Percentiles rank a stretch among this genome's conserved stretches.
phyloP scores from a whole-genome alignment of 2,797 vertebrate genomes.

The Fundulus diaphanus region DNA sequence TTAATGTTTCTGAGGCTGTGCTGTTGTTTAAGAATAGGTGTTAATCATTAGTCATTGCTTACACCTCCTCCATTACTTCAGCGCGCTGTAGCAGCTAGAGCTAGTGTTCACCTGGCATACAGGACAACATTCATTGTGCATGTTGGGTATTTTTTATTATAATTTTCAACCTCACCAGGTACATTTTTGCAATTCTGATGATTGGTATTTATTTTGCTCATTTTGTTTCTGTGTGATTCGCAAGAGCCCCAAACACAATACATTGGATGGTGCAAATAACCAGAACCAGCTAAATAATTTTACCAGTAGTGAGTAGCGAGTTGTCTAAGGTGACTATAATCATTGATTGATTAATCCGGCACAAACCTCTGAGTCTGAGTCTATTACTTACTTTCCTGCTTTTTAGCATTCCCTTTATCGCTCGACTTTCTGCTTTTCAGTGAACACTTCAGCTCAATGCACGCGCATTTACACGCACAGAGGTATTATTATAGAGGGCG shows the following conservation, averaged over 20 bases:
- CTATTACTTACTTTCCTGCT: conserved; percentile 17
- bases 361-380: conserved; percentile 11
- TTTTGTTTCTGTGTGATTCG: conserved; percentile 11
- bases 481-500: conserved; percentile 71
- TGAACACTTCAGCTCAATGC: conserved; percentile 40
- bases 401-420: conserved; percentile 43
- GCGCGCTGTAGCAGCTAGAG: not conserved
- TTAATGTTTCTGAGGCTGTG: conserved; percentile 60
- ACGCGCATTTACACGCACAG: conserved; percentile 21
- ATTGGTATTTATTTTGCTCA: not conserved
- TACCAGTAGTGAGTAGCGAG: not conserved
- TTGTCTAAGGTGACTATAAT: conserved; percentile 15
- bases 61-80: conserved; percentile 10
- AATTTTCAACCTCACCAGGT: conserved; percentile 1
- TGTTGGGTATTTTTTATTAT: not conserved
- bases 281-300: conserved; percentile 14
- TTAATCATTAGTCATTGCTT: conserved; percentile 66
- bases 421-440: conserved; percentile 51
- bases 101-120: conserved; percentile 4
- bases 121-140: not conserved
- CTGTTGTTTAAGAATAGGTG: conserved; percentile 37
- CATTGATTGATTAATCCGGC: conserved; percentile 3
- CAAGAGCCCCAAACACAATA: not conserved
- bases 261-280: conserved; percentile 8
- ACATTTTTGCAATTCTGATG: not conserved